phyloP scores from a whole-genome alignment of 2,113 vertebrate genomes.

The Lycaon pictus region DNA sequence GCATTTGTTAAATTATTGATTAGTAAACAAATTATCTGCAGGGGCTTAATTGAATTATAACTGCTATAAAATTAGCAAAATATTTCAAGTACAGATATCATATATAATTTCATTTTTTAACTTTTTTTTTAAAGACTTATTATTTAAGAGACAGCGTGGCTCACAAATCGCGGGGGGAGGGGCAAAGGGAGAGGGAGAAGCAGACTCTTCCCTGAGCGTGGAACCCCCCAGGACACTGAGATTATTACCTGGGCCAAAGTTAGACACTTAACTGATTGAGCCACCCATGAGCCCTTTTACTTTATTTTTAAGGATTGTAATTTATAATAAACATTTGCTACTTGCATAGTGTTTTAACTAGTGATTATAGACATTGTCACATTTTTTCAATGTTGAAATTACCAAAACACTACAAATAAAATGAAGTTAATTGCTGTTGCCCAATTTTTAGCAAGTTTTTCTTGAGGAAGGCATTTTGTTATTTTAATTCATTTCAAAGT shows the following conservation, averaged over 20 bases:
- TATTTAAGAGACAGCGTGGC: not conserved
- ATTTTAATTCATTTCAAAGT: not conserved
- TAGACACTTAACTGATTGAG: not conserved
- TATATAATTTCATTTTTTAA: not conserved
- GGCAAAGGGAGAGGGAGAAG: not conserved
- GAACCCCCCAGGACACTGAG: not conserved
- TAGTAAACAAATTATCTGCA: not conserved
- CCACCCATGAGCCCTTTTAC: not conserved
- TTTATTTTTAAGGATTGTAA: not conserved
- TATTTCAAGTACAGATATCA: not conserved
- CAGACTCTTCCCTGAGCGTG: not conserved
- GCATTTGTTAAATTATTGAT: not conserved
- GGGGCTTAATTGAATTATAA: not conserved
- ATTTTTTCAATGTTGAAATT: not conserved
- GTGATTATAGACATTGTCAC: not conserved
- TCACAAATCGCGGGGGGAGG: not conserved
- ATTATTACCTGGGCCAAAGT: not conserved
- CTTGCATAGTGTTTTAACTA: not conserved
- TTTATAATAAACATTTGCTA: not conserved
- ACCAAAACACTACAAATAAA: not conserved
- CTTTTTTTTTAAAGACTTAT: not conserved
- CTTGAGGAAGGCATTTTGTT: not conserved
- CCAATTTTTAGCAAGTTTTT: not conserved
- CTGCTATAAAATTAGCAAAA: not conserved
- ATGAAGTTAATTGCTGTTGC: not conserved